Conservation (phyloP, 2,888 invertebrate genomes). For the Saturnia pavonia region DNA sequence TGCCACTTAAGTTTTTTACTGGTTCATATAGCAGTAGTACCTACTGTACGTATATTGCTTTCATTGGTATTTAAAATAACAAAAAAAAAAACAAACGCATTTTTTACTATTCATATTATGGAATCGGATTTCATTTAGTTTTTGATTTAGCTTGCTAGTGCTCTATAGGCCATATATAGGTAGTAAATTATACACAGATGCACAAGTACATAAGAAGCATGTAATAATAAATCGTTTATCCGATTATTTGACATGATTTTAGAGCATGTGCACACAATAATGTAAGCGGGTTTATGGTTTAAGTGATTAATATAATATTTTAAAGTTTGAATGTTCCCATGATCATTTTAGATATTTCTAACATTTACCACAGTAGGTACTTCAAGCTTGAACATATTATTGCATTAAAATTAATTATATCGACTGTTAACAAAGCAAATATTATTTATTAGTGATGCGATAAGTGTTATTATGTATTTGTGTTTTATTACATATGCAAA, state of each 20-base stretch:
- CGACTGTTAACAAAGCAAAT: background rate
- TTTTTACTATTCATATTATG: background rate
- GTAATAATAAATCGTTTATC: background rate
- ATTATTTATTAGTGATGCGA: background rate
- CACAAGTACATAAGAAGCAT: background rate
- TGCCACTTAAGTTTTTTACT: background rate
- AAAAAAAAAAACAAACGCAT: constrained; percentile 4
- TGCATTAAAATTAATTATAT: background rate
- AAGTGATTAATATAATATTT: background rate
- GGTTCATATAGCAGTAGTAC: background rate
- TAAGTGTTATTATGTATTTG: background rate
- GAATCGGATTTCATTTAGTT: background rate
- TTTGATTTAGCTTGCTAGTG: background rate
- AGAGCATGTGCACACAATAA: constrained; percentile 1
- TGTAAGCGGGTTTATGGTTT: background rate
- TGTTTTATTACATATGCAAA: background rate
- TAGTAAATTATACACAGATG: background rate
- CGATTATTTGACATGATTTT: constrained; percentile 1
- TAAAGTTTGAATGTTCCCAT: background rate
- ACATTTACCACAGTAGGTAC: constrained; percentile 1
- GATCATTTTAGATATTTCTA: background rate
- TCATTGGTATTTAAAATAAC: constrained; percentile 2
- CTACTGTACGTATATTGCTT: background rate
- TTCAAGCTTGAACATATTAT: background rate
- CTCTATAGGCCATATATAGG: background rate